Evolutionary conservation across 37 sponge, comb jelly and placozoan genomes (phyloP).

Genomic region (Petrosia ficiformis): DNA sequence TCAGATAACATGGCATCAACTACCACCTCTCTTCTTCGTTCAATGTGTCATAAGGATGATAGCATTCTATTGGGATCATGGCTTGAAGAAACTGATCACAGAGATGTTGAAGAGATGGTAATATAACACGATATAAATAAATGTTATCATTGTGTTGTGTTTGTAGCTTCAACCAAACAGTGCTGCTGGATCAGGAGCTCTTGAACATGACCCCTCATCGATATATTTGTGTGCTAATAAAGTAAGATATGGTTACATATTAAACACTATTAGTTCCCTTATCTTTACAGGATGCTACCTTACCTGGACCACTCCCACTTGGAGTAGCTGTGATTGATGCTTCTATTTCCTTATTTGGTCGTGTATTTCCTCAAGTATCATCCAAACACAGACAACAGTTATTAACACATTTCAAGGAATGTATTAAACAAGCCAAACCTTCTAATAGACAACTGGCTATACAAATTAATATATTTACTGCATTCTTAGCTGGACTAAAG

Average conservation of each 20-base stretch:
- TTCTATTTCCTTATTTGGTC: constrained; percentile 91
- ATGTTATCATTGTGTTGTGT: background rate
- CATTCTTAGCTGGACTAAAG: constrained; percentile 90
- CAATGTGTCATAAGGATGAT: constrained; percentile 90
- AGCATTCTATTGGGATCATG: constrained; percentile 84
- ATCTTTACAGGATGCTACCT: constrained; percentile 5
- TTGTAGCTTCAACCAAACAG: constrained; percentile 77
- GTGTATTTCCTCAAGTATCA: constrained; percentile 84
- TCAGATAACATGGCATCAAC: constrained; percentile 69
- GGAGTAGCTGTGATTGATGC: constrained; percentile 94
- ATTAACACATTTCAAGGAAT: constrained; percentile 85
- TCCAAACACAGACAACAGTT: constrained; percentile 90
- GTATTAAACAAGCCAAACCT: constrained; percentile 80
- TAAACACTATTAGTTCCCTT: background rate
- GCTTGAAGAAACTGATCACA: constrained; percentile 87
- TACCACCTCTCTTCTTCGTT: constrained; percentile 85
- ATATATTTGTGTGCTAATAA: constrained; percentile 38
- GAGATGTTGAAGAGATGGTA: constrained; percentile 82
- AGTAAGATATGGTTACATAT: background rate
- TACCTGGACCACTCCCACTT: constrained; percentile 90
- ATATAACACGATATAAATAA: background rate
- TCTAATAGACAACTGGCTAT: constrained; percentile 70
- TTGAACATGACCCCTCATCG: constrained; percentile 92
- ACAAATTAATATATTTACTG: constrained; percentile 94
- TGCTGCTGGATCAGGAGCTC: constrained; percentile 90